Evolutionary conservation across 2,797 vertebrate species (phyloP), one percentile per base, ranked within the genome.

Genomic region (Muscicapa striata): DNA sequence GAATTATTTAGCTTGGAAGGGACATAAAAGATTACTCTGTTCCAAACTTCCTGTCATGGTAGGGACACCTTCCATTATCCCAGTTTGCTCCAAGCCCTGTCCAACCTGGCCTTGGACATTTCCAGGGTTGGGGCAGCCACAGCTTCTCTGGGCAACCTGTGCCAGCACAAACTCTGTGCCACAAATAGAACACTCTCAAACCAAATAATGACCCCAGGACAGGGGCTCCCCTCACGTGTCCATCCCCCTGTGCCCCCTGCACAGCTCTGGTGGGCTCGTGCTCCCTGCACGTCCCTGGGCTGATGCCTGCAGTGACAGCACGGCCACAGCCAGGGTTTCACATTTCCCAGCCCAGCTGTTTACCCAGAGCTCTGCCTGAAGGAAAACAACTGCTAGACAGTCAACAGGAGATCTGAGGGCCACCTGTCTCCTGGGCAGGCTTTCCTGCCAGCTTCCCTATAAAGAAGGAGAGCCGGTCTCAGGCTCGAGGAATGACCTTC

Each of bases 201-300:
- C 6, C 57, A 23, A 40, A 8, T 4, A 17, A 21, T 8, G 4
- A 54, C 4, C 16, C 40, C 41, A 54, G 66, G 36, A 58, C 4
- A 3, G 7, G 34, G 21, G 67, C 32, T 86, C 38, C 48, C 30
- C 22, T 27, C 30, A 19, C 0, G 1, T 10, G 6, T 21, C 57
- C 69, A 24, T 21, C 32, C 38, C 61, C 9, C 34, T 0, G 2
- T 62, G 61, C 6, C 58, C 59, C 7, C 2, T 26, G 46, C 55
- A 40, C 11, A 0, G 4, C 0, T 0, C 49, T 0, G 7, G 12
- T 10, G 81, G 26, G 43, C 45, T 66, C 0, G 0, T 34, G 62
- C 9, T 40, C 41, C 68, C 22, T 2, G 8, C 66, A 55, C 1
- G 9, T 63, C 36, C 64, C 59, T 0, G 4, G 16, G 23, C 23